These are phyloP conservation scores for Spilosoma lubricipeda DNA, from an alignment of 2,888 invertebrate species.

Conservation along the genomic window DNA sequence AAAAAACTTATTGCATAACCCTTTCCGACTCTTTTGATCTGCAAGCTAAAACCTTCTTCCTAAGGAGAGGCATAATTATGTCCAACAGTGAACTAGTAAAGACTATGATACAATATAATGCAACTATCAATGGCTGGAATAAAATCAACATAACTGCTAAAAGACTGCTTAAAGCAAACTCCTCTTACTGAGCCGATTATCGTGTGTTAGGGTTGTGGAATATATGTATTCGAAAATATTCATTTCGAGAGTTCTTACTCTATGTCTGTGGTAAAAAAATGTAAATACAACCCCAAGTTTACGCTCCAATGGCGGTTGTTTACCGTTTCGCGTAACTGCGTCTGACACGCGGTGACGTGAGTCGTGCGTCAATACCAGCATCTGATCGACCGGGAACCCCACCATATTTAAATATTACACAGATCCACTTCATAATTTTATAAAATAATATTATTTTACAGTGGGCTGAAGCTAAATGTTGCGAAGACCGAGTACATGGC, in stretches of 20 bases:
- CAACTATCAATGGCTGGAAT: too few relatives aligned
- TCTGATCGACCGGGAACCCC: neutral
- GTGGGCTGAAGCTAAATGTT: too few relatives aligned
- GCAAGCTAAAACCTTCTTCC: too few relatives aligned
- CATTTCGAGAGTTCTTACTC: neutral
- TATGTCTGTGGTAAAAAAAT: conserved; percentile 8
- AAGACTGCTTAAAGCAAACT: too few relatives aligned
- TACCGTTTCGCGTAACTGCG: conserved; percentile 10
- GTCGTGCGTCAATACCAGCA: conserved; percentile 9
- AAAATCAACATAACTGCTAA: too few relatives aligned
- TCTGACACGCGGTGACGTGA: conserved; percentile 12
- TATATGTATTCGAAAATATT: neutral
- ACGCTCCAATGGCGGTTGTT: conserved; percentile 11
- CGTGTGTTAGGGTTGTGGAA: neutral
- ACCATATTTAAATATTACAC: conserved; percentile 8
- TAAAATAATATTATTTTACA: too few relatives aligned
- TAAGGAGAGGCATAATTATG: too few relatives aligned
- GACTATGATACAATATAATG: too few relatives aligned
- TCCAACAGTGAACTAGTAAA: too few relatives aligned
- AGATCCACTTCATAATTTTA: neutral
- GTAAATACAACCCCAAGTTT: conserved; percentile 1
- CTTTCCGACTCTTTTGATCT: too few relatives aligned
- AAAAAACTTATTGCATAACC: too few relatives aligned
- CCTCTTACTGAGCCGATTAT: neutral
- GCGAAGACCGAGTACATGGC: too few relatives aligned